Evolutionary conservation across 2,888 invertebrate genomes (phyloP).

Genomic region (Priapulus caudatus): DNA sequence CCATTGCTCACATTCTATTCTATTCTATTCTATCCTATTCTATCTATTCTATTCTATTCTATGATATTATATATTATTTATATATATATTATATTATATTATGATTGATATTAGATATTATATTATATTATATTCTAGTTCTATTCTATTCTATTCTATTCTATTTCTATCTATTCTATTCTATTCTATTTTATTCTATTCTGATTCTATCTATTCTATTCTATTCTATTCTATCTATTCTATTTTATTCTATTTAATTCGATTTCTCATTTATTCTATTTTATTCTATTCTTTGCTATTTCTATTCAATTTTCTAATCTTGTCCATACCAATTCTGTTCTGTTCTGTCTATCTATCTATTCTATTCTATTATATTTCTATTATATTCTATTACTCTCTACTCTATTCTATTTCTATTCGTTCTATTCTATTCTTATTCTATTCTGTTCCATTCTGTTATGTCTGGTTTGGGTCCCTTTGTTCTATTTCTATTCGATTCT

Average conservation of each 20-base stretch:
- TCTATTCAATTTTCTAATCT: too few relatives aligned
- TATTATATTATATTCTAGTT: neutral
- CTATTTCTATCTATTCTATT: neutral
- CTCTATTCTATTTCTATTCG: too few relatives aligned
- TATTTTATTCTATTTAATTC: conserved; percentile 1
- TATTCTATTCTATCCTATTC: conserved; percentile 1
- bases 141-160: conserved; percentile 3
- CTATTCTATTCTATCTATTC: conserved; percentile 3
- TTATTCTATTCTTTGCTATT: too few relatives aligned
- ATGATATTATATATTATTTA: neutral
- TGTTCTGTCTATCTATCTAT: too few relatives aligned
- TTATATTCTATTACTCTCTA: too few relatives aligned
- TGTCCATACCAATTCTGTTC: too few relatives aligned
- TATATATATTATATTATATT: neutral
- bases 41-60: neutral
- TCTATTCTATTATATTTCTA: too few relatives aligned
- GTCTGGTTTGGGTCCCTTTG: too few relatives aligned
- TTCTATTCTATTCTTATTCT: too few relatives aligned
- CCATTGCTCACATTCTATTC: too few relatives aligned
- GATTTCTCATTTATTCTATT: neutral
- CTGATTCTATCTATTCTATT: neutral
- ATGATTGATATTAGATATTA: neutral
- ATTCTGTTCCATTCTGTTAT: too few relatives aligned
- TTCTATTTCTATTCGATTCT: neutral
- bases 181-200: conserved; percentile 3